Base-by-base conservation (phyloP, 2,797 vertebrate species). In the Leptatherina wallacei region DNA sequence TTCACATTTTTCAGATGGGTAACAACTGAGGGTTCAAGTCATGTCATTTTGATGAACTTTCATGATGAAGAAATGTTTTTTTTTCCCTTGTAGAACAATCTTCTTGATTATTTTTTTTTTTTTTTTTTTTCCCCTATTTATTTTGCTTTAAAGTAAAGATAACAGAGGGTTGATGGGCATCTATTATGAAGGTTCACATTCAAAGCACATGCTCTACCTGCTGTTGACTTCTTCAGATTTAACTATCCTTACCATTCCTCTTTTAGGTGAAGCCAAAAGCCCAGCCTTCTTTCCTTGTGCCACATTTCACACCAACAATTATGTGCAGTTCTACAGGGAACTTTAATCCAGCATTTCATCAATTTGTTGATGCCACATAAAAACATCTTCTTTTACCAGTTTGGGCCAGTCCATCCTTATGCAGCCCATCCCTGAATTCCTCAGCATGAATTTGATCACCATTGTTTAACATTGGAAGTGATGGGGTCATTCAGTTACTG, bases 121-220 rank as follows among this genome's bases (percentile, higher is more conserved):
- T 51, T 49, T 38, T 20, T 66, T 5, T 4, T 71, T 9, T 47
- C n/a, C 3, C 16, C 2, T 38, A 8, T 35, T 35, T 0, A 10
- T 35, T 35, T 35, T 35, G 6, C 9, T 10, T 10, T 2, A 32
- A 32, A 32, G 30, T 32, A 32, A 32, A 32, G 30, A 32, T 32
- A 32, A 32, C 40, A 18, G n/a, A 13, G 20, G 22, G 14, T 65
- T 69, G 14, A 75, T 78, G 35, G 62, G 38, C n/a, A 30, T 71
- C 81, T 72, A 13, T 85, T 80, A 80, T 78, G 74, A 90, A 86
- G 76, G 69, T 57, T 80, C 64, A 56, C 71, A 73, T 75, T 86
- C 51, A 69, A 65, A 78, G 44, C 71, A 82, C 62, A 18, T 18
- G 69, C 35, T 72, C 65, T 61, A 82, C 57, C 76, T 83, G 68